Base-by-base conservation (phyloP, 1,140 invertebrate genomes). In the Thrips palmi region DNA sequence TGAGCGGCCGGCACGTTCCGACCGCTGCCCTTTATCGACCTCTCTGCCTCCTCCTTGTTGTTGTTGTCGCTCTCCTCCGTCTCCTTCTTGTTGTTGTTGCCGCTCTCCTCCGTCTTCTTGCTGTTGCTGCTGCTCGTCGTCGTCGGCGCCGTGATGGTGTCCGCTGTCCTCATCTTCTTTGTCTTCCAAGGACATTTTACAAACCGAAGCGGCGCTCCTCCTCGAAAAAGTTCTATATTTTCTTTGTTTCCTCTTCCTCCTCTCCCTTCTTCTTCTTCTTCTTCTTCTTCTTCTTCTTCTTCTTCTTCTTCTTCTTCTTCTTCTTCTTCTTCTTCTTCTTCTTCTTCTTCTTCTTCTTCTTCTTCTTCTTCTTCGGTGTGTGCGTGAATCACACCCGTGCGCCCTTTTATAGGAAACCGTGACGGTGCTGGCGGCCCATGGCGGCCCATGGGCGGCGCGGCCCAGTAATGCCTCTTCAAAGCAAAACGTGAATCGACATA, bases 341-440 rank as follows among this genome's bases (percentile, higher is more conserved):
- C 27, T 12, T 27, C 23, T 11, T 10, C 18, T 33, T 22, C 4
- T 36, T 14, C 33, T 23, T 11, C n/a, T 21, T 12, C 21, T n/a
- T 11, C 22, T 12, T 20, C 17, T 21, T 34, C 22, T 29, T 47
- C 48, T 42, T 43, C 47, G 44, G 49, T 51, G 51, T 35, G 44
- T 49, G 42, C 51, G 45, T 46, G 50, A 48, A 46, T 43, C 50
- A 47, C 47, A 45, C 30, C 40, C 11, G 27, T 30, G 39, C 40
- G 41, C 30, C 46, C 32, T 35, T 36, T 23, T 45, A 47, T 24
- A 46, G 46, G 40, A 32, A 42, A 44, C 40, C 41, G 43, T 34
- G 39, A 42, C 41, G 39, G n/a, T 45, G 48, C 52, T 50, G 52
- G 48, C 48, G 52, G 54, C 47, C 47, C 22, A 43, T 28, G 38